Base-by-base conservation (phyloP, 53 echinoderm and acorn worm species). In the Pentamera pediparva region DNA sequence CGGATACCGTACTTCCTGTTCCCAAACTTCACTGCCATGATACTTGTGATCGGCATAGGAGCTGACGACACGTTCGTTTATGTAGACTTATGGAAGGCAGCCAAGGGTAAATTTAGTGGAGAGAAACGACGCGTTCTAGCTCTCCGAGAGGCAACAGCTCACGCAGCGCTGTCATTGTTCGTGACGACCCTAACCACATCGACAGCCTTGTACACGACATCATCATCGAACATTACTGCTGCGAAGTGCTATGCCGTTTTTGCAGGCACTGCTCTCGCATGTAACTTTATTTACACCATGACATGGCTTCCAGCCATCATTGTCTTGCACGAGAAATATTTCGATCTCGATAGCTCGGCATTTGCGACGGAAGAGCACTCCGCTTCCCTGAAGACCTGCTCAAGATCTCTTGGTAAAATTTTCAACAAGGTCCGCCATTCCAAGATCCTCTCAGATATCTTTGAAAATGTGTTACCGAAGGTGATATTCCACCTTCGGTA, bases 41-140 rank as follows among this genome's bases (percentile, higher is more conserved):
- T 94, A 5, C 78, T 94, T 7, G 70, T 94, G 3, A 57, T 94
- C 9, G 94, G 87, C 6, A 82, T 94, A 13, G 94, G 94, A 5
- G 89, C 90, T 4, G 94, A 94, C 41, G 94, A 94, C 75, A 79
- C 90, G 0, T 94, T 94, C 57, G 90, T 94, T 0, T 94, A 75
- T 58, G 56, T 84, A n/a, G 94, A 94, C 70, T 78, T 94, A 15
- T 94, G 94, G 94, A 61, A 77, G n/a, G 65, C 79, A 18, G 65
- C 79, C 6, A 56, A 56, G 24, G 30, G 37, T 12, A 77, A 72
- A 37, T 29, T 29, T 13, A 61, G 59, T 12, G 15, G 39, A 17
- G 54, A 81, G 37, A 69, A 57, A 74, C 56, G 53, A 21, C 56
- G 53, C 25, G 70, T 82, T 11, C 34, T 22, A 12, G 59, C 71